phyloP scores from a whole-genome alignment of 2,888 invertebrate genomes.

The Cantharis rufa region DNA sequence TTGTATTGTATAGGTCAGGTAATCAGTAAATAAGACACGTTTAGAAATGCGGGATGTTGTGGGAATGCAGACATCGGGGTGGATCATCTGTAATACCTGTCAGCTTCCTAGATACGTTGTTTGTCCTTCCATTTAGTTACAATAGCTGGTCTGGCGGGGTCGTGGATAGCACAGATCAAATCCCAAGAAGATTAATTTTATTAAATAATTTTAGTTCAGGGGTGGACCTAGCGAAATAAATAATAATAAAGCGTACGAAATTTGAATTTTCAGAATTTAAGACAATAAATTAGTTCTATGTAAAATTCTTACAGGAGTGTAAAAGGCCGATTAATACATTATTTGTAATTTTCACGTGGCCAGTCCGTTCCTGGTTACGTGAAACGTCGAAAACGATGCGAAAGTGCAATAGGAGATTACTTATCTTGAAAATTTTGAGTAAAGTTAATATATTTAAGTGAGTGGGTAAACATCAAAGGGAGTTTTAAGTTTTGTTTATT shows the following conservation, averaged over 20 bases:
- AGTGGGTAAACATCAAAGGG: not conserved
- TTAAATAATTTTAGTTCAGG: not conserved
- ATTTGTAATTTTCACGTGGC: too few species aligned
- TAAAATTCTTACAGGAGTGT: too few species aligned
- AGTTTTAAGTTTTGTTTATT: not conserved
- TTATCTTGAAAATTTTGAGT: not conserved
- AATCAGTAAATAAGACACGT: constrained; percentile 1
- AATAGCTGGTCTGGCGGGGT: not conserved
- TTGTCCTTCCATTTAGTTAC: not conserved
- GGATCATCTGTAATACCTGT: constrained; percentile 36
- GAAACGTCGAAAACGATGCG: not conserved
- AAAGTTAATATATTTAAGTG: not conserved
- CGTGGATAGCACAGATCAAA: not conserved
- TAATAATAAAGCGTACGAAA: too few species aligned
- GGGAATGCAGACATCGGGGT: constrained; percentile 32
- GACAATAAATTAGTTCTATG: too few species aligned
- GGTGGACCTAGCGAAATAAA: too few species aligned
- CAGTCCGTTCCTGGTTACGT: not conserved
- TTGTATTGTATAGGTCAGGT: constrained; percentile 2
- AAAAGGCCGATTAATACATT: too few species aligned
- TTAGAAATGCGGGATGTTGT: constrained; percentile 9
- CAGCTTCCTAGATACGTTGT: constrained; percentile 31
- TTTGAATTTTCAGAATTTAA: too few species aligned
- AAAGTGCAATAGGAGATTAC: not conserved
- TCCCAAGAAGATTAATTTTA: not conserved